These are phyloP conservation scores for Dryobota labecula DNA, from an alignment of 2,888 invertebrate genomes.

Conservation along the genomic window DNA sequence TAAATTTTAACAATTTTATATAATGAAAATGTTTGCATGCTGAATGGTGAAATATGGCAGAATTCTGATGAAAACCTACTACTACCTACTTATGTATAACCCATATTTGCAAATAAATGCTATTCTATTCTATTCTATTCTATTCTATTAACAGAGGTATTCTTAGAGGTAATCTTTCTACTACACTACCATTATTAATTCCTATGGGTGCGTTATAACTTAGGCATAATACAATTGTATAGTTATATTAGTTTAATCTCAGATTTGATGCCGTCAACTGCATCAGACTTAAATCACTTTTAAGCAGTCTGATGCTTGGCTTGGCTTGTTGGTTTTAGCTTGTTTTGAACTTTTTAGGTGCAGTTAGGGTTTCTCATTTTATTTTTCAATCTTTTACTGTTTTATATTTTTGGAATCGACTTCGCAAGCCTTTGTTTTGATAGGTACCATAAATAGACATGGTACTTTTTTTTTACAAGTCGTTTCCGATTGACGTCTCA, in stretches of 20 bases:
- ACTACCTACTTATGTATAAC: too few species aligned
- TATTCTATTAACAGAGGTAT: too few species aligned
- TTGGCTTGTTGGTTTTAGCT: too few species aligned
- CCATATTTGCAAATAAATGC: too few species aligned
- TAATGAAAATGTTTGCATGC: too few species aligned
- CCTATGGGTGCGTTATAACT: background rate
- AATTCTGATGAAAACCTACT: too few species aligned
- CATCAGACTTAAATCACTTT: too few species aligned
- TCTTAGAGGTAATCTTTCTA: background rate
- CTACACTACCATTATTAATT: background rate
- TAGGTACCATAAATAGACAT: too few species aligned
- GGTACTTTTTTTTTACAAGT: background rate
- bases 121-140: too few species aligned
- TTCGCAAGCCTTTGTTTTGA: background rate
- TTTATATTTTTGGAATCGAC: background rate
- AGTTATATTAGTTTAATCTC: background rate
- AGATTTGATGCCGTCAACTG: background rate
- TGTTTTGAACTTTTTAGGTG: background rate
- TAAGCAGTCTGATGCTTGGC: too few species aligned
- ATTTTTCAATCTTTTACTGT: background rate
- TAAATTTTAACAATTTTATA: too few species aligned
- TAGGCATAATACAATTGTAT: background rate
- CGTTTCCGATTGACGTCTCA: background rate
- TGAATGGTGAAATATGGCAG: too few species aligned
- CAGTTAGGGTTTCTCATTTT: background rate